Conservation (phyloP, 1,140 invertebrate species). For the Linepithema humile region DNA sequence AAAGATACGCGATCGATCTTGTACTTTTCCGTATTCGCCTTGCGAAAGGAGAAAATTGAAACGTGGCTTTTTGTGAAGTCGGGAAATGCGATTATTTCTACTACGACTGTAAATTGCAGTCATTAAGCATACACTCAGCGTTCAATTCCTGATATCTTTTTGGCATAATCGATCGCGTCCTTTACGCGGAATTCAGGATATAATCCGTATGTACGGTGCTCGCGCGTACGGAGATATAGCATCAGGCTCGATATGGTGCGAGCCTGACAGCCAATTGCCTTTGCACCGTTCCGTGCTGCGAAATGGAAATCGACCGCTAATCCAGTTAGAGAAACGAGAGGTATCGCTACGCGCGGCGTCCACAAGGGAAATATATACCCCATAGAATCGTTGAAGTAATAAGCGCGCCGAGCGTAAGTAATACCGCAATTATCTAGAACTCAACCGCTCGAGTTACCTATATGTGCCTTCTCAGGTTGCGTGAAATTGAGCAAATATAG, state of each 20-base stretch:
- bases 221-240: not conserved
- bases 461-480: slow-evolving; percentile 53
- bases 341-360: slow-evolving; percentile 30
- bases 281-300: slow-evolving; percentile 34
- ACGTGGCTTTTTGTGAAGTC: slow-evolving; percentile 67
- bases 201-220: not conserved
- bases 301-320: slow-evolving; percentile 62
- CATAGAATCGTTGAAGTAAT: slow-evolving; percentile 23
- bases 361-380: slow-evolving; percentile 14
- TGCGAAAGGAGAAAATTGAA: slow-evolving; percentile 64
- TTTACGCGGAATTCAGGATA: slow-evolving; percentile 49
- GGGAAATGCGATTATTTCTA: slow-evolving; percentile 52
- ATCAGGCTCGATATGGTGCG: slow-evolving; percentile 41
- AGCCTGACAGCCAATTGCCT: slow-evolving; percentile 51
- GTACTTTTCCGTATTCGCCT: not conserved
- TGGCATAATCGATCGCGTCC: slow-evolving; percentile 44
- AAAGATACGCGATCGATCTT: not conserved
- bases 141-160: slow-evolving; percentile 73
- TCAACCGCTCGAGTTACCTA: slow-evolving; percentile 15
- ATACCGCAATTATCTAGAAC: slow-evolving; percentile 50
- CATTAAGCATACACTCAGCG: slow-evolving; percentile 66
- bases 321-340: slow-evolving; percentile 54
- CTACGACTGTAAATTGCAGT: slow-evolving; percentile 62
- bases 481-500: slow-evolving; percentile 38
- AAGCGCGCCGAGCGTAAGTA: slow-evolving; percentile 45